These are phyloP conservation scores for Palythoa caribaeorum DNA, from an alignment of 92 coral and sea anemone genomes.

Conservation along the genomic window DNA sequence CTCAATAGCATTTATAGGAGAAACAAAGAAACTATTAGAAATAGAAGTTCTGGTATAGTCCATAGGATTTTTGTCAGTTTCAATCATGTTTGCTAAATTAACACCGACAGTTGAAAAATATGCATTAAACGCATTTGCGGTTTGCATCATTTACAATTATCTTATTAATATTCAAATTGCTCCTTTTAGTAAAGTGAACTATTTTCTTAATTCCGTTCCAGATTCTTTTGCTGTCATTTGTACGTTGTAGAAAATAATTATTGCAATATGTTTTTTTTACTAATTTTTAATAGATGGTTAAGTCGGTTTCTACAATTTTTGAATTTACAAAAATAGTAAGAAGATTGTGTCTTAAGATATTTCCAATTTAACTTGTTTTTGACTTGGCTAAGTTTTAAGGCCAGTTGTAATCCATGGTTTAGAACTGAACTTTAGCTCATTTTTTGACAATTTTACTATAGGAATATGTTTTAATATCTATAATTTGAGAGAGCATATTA, in stretches of 20 bases:
- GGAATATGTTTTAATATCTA: no score
- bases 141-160: background rate
- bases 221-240: background rate
- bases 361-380: background rate
- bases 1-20: constrained; percentile 4
- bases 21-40: constrained; percentile 5
- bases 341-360: background rate
- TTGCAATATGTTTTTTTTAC: background rate
- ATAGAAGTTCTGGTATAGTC: background rate
- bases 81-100: background rate
- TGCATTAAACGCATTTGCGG: background rate
- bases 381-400: background rate
- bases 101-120: background rate
- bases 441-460: background rate
- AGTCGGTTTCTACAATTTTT: background rate
- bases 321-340: background rate
- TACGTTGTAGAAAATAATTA: background rate
- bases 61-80: background rate
- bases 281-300: background rate
- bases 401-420: background rate
- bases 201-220: constrained; percentile 10
- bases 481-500: no score
- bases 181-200: background rate
- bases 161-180: no score
- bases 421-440: background rate